Base-by-base conservation (phyloP, 53 echinoderm and acorn worm species). In the Astropecten irregularis region DNA sequence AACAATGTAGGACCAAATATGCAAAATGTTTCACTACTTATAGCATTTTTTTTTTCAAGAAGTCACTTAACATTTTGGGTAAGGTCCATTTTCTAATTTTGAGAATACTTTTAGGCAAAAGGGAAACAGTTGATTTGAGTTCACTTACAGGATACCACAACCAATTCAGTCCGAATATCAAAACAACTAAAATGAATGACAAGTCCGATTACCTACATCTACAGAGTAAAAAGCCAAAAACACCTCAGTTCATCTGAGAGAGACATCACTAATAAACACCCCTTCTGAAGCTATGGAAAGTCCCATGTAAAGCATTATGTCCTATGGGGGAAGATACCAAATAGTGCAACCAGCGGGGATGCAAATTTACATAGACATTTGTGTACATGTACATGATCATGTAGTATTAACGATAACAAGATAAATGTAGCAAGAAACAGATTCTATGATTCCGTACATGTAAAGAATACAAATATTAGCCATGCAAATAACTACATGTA, bases 331-430 rank as follows among this genome's bases (percentile, higher is more conserved):
- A 49, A 9, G 39, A 76, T 39, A 58, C 76, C n/a, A 76, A 57
- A 36, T 40, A 57, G 76, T 76, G 76, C 76, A 37, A 76, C 58
- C 76, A 57, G 76, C 76, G 57, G 58, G 76, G 76, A 58, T 56
- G 76, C 27, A 58, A 40, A 29, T 26, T 23, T 67, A 16, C 46
- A 26, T 7, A 40, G 21, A 14, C 37, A 31, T 53, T 13, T 57
- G 9, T 51, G 36, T 28, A 28, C 70, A 73, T 31, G 34, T 20
- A 76, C 36, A 50, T 57, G 21, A 31, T 18, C 30, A 37, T n/a
- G n/a, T n/a, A n/a, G n/a, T n/a, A n/a, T n/a, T n/a, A n/a, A n/a
- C n/a, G n/a, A n/a, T n/a, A n/a, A n/a, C n/a, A n/a, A n/a, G n/a
- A n/a, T n/a, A n/a, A n/a, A n/a, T n/a, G n/a, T n/a, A n/a, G n/a